phyloP scores from a whole-genome alignment of 2,113 vertebrate genomes.

The Perognathus longimembris region DNA sequence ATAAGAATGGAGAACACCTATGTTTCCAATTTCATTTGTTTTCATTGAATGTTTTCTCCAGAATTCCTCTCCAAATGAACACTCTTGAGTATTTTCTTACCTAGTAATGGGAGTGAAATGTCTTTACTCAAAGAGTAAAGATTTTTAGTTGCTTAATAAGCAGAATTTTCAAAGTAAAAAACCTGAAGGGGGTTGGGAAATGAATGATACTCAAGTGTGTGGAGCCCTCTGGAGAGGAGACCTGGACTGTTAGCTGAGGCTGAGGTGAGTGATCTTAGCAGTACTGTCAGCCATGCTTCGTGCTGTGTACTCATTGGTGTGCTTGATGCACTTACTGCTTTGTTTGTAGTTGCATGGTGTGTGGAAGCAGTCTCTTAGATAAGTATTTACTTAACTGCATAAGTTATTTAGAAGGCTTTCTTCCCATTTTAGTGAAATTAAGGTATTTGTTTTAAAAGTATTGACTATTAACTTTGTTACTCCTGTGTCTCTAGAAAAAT shows the following conservation, averaged over 20 bases:
- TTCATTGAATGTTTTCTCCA: slow-evolving; percentile 60
- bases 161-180: slow-evolving; percentile 72
- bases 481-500: slow-evolving; percentile 45
- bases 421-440: slow-evolving; percentile 24
- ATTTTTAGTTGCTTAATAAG: slow-evolving; percentile 67
- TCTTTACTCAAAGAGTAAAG: slow-evolving; percentile 73
- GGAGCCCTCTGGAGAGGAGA: slow-evolving; percentile 78
- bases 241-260: slow-evolving; percentile 62
- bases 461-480: slow-evolving; percentile 56
- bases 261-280: slow-evolving; percentile 80
- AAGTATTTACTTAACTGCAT: neutral
- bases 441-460: slow-evolving; percentile 62
- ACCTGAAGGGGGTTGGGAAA: slow-evolving; percentile 44
- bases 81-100: slow-evolving; percentile 79
- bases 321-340: slow-evolving; percentile 46
- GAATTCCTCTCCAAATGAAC: slow-evolving; percentile 81
- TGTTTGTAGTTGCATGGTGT: slow-evolving; percentile 65
- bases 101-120: slow-evolving; percentile 67
- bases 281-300: neutral
- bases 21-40: slow-evolving; percentile 73
- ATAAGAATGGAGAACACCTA: slow-evolving; percentile 50
- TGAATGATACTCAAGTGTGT: slow-evolving; percentile 76
- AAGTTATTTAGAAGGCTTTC: neutral
- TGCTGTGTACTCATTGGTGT: neutral
- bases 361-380: slow-evolving; percentile 56